These are phyloP conservation scores for Agrilus cyanescens DNA, from an alignment of 2,888 invertebrate genomes.

Conservation along the genomic window DNA sequence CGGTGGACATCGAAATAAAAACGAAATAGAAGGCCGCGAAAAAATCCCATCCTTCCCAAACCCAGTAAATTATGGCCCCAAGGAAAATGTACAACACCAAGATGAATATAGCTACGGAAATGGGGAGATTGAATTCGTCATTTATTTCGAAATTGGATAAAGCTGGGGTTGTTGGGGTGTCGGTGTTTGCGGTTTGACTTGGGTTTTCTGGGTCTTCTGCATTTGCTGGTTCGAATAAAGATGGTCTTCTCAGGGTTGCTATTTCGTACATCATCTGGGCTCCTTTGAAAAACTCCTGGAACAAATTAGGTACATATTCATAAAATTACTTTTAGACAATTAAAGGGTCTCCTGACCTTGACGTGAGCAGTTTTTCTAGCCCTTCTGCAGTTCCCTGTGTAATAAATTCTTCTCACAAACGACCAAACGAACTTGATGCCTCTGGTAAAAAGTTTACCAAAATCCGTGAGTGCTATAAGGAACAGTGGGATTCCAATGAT, in stretches of 20 bases:
- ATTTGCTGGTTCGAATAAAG: conserved; percentile 37
- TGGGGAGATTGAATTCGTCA: conserved; percentile 90
- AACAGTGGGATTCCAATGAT: conserved; percentile 93
- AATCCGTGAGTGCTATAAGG: conserved; percentile 85
- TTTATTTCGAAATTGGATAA: conserved; percentile 69
- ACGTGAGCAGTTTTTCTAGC: conserved; percentile 65
- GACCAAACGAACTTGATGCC: conserved; percentile 85
- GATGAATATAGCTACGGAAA: conserved; percentile 76
- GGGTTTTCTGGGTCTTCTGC: conserved; percentile 21
- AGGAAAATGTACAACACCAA: conserved; percentile 75
- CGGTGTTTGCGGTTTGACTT: conserved; percentile 27
- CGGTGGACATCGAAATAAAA: conserved; percentile 93
- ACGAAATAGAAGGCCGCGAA: conserved; percentile 94
- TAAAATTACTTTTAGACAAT: background rate
- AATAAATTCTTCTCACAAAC: conserved; percentile 69
- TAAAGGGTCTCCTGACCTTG: conserved; percentile 47
- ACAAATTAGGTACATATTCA: conserved; percentile 14
- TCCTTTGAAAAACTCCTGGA: conserved; percentile 72
- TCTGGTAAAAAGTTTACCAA: conserved; percentile 87
- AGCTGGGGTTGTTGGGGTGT: conserved; percentile 65
- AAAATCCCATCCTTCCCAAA: conserved; percentile 79
- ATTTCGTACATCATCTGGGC: conserved; percentile 71
- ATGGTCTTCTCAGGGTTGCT: conserved; percentile 62
- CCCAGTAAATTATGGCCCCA: conserved; percentile 69
- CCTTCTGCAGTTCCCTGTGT: conserved; percentile 71